Evolutionary conservation across 2,797 vertebrate species (phyloP).

Genomic region (Phrynocephalus forsythii): DNA sequence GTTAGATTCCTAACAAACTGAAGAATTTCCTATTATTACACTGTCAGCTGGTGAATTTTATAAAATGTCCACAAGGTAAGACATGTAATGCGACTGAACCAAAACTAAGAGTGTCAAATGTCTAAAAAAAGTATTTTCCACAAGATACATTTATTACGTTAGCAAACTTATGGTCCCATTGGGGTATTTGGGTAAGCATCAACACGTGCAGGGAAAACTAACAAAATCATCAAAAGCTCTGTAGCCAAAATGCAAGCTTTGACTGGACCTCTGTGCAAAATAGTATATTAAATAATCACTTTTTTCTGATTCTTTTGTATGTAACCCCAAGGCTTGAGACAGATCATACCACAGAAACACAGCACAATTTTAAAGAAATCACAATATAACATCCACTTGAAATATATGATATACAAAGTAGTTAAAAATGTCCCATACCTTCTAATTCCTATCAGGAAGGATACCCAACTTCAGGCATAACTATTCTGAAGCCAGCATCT

Average conservation of each 20-base stretch:
- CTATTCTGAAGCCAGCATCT: neutral
- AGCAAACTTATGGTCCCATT: neutral
- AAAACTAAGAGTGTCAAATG: neutral
- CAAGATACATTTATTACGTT: neutral
- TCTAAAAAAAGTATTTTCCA: neutral
- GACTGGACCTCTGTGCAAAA: neutral
- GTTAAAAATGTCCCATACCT: neutral
- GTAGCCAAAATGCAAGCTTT: neutral
- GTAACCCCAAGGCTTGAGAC: neutral
- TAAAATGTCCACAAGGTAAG: neutral
- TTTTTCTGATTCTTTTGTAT: neutral
- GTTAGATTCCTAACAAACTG: neutral
- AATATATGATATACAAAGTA: neutral
- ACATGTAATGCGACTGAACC: slow-evolving; percentile 1
- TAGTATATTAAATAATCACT: neutral
- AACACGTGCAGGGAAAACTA: neutral
- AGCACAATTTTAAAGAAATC: neutral
- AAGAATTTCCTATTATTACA: neutral
- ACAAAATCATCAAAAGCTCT: neutral
- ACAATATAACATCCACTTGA: slow-evolving; percentile 1
- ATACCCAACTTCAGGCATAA: neutral
- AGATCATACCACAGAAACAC: neutral
- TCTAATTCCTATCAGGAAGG: neutral
- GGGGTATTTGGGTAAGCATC: neutral
- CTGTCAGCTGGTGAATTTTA: neutral